Evolutionary conservation across 2,888 invertebrate genomes (phyloP).

Genomic region (Dyspetes luteomarginatus): DNA sequence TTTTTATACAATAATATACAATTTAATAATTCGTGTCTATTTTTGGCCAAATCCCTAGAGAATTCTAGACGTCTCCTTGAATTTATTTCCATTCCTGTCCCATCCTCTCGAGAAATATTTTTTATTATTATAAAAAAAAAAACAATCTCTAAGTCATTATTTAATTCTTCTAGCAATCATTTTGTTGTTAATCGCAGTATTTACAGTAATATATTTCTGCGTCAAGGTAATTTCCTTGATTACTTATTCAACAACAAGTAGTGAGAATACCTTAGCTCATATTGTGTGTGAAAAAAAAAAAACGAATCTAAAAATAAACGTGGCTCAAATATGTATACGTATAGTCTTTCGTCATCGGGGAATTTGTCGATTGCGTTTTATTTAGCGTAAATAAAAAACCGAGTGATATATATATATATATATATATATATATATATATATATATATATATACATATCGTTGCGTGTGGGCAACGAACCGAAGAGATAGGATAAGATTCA

Average conservation of each 20-base stretch:
- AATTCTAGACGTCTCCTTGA: background rate
- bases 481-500: background rate
- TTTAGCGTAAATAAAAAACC: constrained; percentile 12
- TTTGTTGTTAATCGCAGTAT: background rate
- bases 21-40: too few relatives aligned
- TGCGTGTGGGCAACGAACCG: background rate
- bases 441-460: background rate
- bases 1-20: too few relatives aligned
- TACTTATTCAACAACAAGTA: constrained; percentile 14
- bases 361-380: constrained; percentile 52
- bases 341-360: constrained; percentile 55
- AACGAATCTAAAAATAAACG: constrained; percentile 59
- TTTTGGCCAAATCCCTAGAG: background rate
- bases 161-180: background rate
- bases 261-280: constrained; percentile 50
- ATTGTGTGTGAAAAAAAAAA: constrained; percentile 14
- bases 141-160: too few relatives aligned
- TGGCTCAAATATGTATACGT: constrained; percentile 22
- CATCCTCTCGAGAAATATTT: background rate
- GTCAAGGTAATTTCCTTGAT: constrained; percentile 36
- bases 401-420: constrained; percentile 2
- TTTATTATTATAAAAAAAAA: background rate
- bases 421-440: background rate
- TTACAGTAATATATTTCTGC: background rate
- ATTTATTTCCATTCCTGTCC: background rate